Conservation (phyloP, 2,888 invertebrate species). For the Hydriomena furcata region DNA sequence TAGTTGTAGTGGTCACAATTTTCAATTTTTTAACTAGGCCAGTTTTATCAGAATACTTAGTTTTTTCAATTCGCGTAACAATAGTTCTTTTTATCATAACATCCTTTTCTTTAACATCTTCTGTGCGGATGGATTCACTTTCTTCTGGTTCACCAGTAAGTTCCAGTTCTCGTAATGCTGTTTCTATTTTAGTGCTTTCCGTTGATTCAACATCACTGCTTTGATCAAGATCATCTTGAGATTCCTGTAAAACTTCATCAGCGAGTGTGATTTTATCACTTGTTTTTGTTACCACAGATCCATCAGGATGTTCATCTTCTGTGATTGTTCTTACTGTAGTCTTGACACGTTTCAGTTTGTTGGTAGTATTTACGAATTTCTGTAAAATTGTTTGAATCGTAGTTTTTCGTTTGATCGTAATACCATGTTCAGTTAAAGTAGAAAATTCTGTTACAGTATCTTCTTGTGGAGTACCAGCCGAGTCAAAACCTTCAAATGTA, state of each 20-base stretch:
- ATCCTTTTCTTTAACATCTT: constrained; percentile 52
- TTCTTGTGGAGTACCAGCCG: constrained; percentile 50
- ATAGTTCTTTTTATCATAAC: constrained; percentile 53
- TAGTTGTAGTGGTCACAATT: constrained; percentile 59
- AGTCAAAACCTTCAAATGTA: constrained; percentile 48
- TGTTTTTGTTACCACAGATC: constrained; percentile 62
- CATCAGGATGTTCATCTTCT: constrained; percentile 72
- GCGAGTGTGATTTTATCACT: constrained; percentile 64
- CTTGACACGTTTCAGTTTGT: constrained; percentile 57
- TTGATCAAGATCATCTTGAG: constrained; percentile 14
- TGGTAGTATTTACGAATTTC: constrained; percentile 46
- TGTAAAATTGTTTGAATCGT: constrained; percentile 57
- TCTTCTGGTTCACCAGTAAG: constrained; percentile 48
- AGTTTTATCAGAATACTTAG: constrained; percentile 51
- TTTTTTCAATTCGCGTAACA: constrained; percentile 56
- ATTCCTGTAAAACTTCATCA: constrained; percentile 50
- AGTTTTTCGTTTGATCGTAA: constrained; percentile 55
- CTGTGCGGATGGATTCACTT: constrained; percentile 45
- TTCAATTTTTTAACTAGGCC: constrained; percentile 57
- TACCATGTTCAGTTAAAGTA: constrained; percentile 52
- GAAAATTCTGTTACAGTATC: constrained; percentile 48
- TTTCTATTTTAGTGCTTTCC: constrained; percentile 41
- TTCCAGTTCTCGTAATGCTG: constrained; percentile 44
- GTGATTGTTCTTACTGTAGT: constrained; percentile 59
- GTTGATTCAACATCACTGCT: constrained; percentile 7